Percentiles rank a stretch among this genome's conserved stretches.
Evolutionary conservation across 30 jellyfish, hydroid and myxozoan species (phyloP).

Genomic region (Aurelia aurita complex sp. Pacific): DNA sequence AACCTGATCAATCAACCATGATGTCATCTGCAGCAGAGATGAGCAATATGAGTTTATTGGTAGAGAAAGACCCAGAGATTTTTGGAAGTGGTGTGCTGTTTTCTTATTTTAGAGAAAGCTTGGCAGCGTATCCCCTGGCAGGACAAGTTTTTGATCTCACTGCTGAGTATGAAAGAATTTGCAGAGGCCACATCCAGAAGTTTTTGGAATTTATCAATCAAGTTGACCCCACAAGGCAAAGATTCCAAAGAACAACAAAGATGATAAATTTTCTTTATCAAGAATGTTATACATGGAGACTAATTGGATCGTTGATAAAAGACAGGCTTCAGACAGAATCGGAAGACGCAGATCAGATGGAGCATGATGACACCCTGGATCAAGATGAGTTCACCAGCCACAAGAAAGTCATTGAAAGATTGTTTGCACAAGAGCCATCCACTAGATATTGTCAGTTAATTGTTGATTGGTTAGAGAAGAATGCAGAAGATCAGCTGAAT

Average conservation of each 20-base stretch:
- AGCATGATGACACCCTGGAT: slow-evolving; percentile 2
- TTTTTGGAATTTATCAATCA: slow-evolving; percentile 52
- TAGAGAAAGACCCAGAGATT: slow-evolving; percentile 63
- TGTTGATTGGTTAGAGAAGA: slow-evolving; percentile 95
- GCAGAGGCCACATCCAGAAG: slow-evolving; percentile 68
- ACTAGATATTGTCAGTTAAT: slow-evolving; percentile 82
- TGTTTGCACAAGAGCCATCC: slow-evolving; percentile 83
- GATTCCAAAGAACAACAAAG: slow-evolving; percentile 59
- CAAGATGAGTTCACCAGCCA: slow-evolving; percentile 75
- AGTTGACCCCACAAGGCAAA: slow-evolving; percentile 80
- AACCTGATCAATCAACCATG: too few species aligned
- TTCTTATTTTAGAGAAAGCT: slow-evolving; percentile 56
- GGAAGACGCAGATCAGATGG: slow-evolving; percentile 16
- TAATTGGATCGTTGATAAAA: slow-evolving; percentile 75
- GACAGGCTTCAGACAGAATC: slow-evolving; percentile 49
- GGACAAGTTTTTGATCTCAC: slow-evolving; percentile 83
- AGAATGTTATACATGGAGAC: slow-evolving; percentile 96
- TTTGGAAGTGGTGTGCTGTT: slow-evolving; percentile 67
- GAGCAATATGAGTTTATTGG: slow-evolving; percentile 31
- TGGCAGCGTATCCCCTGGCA: slow-evolving; percentile 63
- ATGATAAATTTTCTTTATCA: slow-evolving; percentile 79
- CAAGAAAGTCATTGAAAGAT: slow-evolving; percentile 59
- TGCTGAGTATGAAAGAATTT: slow-evolving; percentile 77
- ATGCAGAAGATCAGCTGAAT: slow-evolving; percentile 80
- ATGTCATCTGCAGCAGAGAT: slow-evolving; percentile 20